Percentiles rank a stretch among this genome's conserved stretches.
Conservation (phyloP, 2,888 invertebrate genomes). For the Fabriciana adippe region DNA sequence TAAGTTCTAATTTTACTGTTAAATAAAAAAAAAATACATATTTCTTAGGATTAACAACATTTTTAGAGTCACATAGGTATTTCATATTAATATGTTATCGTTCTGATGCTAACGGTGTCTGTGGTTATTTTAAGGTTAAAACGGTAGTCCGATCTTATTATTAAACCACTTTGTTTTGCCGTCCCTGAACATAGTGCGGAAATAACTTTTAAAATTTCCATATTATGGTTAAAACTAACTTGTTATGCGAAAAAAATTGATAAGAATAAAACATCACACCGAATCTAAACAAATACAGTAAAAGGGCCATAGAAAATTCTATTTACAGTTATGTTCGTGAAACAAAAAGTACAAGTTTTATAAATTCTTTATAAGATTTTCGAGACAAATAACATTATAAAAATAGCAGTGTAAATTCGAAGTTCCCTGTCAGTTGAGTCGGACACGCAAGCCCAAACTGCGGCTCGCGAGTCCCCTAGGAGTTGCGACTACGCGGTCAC, state of each 20-base stretch:
- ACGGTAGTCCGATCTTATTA: conserved; percentile 28
- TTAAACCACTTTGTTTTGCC: conserved; percentile 31
- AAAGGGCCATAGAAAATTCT: background rate
- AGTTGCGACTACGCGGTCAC: conserved; percentile 66
- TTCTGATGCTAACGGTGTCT: conserved; percentile 6
- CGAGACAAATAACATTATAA: conserved; percentile 35
- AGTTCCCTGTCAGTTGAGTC: conserved; percentile 41
- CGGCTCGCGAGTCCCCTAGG: conserved; percentile 56
- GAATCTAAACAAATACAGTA: background rate
- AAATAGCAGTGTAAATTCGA: conserved; percentile 40
- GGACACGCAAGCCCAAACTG: conserved; percentile 59
- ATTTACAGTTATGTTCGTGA: background rate
- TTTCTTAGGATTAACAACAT: too few relatives aligned
- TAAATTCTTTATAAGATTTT: conserved; percentile 33
- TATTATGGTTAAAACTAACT: background rate
- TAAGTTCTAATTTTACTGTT: too few relatives aligned
- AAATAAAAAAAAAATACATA: too few relatives aligned
- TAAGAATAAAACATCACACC: background rate
- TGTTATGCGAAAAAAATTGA: too few relatives aligned
- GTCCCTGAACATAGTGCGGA: background rate
- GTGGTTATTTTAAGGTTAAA: conserved; percentile 25
- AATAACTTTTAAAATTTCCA: conserved; percentile 1
- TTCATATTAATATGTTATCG: conserved; percentile 6
- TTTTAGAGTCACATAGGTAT: too few relatives aligned
- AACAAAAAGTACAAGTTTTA: conserved; percentile 3